Percentiles rank a stretch among this genome's conserved stretches.
Evolutionary conservation across 2,888 invertebrate species (phyloP).

Genomic region (Drosophila acutilabella): DNA sequence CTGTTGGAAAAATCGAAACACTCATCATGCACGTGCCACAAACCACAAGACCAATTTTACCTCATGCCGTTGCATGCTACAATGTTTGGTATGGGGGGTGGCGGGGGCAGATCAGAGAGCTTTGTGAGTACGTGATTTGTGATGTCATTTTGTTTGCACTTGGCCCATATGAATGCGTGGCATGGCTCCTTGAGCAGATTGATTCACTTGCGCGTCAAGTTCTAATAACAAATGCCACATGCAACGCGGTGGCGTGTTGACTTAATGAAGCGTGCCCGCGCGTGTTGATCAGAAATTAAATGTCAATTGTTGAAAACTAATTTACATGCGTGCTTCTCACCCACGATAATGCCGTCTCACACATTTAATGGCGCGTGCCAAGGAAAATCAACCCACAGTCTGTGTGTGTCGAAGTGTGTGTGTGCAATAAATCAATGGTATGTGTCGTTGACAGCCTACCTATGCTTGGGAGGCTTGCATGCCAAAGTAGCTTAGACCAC

Average conservation of each 20-base stretch:
- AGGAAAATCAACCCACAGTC: conserved; percentile 23
- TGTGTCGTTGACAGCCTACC: conserved; percentile 65
- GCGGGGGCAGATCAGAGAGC: conserved; percentile 18
- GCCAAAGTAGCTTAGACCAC: conserved; percentile 29
- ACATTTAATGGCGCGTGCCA: conserved; percentile 74
- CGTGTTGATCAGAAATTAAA: conserved; percentile 83
- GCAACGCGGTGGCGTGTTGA: conserved; percentile 77
- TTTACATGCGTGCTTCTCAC: conserved; percentile 51
- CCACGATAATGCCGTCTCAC: conserved; percentile 4
- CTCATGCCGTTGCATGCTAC: conserved; percentile 23
- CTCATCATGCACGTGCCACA: conserved; percentile 47
- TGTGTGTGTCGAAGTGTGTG: conserved; percentile 17
- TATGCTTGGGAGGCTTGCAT: conserved; percentile 47
- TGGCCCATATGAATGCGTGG: conserved; percentile 23
- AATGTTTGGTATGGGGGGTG: conserved; percentile 16
- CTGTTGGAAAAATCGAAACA: conserved; percentile 60
- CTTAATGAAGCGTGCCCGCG: conserved; percentile 79
- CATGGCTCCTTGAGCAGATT: conserved; percentile 37
- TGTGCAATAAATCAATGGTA: conserved; percentile 67
- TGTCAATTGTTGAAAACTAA: conserved; percentile 81
- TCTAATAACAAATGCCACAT: conserved; percentile 75
- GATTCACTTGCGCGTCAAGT: conserved; percentile 52
- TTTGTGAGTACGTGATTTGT: conserved; percentile 69
- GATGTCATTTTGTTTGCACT: conserved; percentile 68
- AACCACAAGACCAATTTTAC: background rate